Conservation (phyloP, 2,888 invertebrate genomes). For the Bombylius major region DNA sequence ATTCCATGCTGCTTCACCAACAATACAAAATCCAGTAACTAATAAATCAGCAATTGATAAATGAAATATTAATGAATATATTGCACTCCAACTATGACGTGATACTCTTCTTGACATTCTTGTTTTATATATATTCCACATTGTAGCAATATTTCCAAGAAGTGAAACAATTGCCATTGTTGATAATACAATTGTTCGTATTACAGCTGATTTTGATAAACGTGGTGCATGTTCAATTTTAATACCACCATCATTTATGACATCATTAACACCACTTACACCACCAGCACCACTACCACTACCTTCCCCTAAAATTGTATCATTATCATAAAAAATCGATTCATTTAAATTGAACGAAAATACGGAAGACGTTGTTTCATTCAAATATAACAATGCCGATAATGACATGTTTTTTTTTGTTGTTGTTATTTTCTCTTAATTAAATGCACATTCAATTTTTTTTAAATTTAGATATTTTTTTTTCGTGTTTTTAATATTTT, state of each 20-base stretch:
- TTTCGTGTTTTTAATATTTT: too few relatives aligned
- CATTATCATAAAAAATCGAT: background rate
- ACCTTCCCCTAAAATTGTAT: background rate
- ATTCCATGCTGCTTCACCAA: conserved; percentile 70
- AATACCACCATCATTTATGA: conserved; percentile 9
- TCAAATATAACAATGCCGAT: background rate
- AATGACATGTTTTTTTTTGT: too few relatives aligned
- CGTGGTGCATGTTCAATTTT: conserved; percentile 52
- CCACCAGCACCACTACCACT: conserved; percentile 8
- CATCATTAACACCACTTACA: conserved; percentile 22
- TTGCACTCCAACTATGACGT: conserved; percentile 53
- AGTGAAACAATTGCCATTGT: conserved; percentile 61
- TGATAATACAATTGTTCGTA: conserved; percentile 53
- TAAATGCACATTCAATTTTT: too few relatives aligned
- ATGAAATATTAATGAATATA: conserved; percentile 67
- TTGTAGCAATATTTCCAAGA: conserved; percentile 61
- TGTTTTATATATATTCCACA: conserved; percentile 59
- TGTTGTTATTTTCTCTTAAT: too few relatives aligned
- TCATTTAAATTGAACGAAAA: background rate
- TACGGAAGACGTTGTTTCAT: conserved; percentile 1
- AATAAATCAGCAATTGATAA: conserved; percentile 71
- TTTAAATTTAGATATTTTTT: too few relatives aligned
- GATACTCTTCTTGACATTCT: conserved; percentile 44
- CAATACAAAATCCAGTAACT: conserved; percentile 69
- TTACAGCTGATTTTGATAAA: conserved; percentile 47